phyloP scores from a whole-genome alignment of 2,797 vertebrate genomes.

The Pseudomugil tenellus region DNA sequence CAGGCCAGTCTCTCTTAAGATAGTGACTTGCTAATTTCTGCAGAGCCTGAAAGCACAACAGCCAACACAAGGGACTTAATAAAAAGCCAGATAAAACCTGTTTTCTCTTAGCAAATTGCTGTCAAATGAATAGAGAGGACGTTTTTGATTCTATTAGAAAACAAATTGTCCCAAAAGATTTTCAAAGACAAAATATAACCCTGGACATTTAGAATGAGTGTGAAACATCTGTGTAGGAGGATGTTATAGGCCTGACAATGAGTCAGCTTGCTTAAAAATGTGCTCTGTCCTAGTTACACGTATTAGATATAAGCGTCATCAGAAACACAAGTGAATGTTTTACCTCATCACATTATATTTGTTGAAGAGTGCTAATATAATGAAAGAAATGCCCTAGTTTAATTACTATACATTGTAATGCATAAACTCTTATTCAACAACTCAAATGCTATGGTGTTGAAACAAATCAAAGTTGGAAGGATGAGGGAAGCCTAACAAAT shows the following conservation, averaged over 20 bases:
- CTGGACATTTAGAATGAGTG: background rate
- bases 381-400: slow-evolving; percentile 3
- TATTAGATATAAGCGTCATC: background rate
- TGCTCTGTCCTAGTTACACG: background rate
- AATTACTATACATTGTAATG: no score
- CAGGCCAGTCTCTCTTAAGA: slow-evolving; percentile 97
- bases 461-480: background rate
- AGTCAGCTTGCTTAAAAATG: slow-evolving; percentile 3
- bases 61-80: slow-evolving; percentile 6
- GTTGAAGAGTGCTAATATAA: background rate
- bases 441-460: no score
- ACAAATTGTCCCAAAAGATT: background rate
- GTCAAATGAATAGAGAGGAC: background rate
- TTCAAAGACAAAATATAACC: background rate
- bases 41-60: slow-evolving; percentile 85
- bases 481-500: background rate
- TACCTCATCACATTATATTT: background rate
- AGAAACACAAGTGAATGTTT: background rate
- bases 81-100: background rate
- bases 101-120: background rate
- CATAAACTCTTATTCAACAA: no score
- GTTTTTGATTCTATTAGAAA: background rate
- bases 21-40: slow-evolving; percentile 98
- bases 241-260: background rate
- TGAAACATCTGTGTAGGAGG: background rate